Evolutionary conservation across 2,797 vertebrate genomes (phyloP).

Genomic region (Myotis pilosus): DNA sequence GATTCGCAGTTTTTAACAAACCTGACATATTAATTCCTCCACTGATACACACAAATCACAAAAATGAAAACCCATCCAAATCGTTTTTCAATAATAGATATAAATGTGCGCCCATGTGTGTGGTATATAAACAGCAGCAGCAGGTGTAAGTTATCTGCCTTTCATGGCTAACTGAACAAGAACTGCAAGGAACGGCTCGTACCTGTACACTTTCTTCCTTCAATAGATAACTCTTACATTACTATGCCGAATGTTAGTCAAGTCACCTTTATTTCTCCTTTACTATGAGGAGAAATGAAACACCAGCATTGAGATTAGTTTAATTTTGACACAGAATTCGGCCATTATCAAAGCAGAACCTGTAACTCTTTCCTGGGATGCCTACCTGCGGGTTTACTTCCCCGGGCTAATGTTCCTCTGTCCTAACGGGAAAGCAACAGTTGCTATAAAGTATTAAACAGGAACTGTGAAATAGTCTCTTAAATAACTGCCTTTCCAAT

Average conservation of each 20-base stretch:
- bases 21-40: not conserved
- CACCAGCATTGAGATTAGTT: not conserved
- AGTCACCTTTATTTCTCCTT: not conserved
- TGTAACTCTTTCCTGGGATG: not conserved
- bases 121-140: not conserved
- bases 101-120: not conserved
- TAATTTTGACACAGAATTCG: slow-evolving; percentile 3
- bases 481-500: not conserved
- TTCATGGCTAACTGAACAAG: not conserved
- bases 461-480: not conserved
- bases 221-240: not conserved
- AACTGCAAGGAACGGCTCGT: not conserved
- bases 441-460: not conserved
- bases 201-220: not conserved
- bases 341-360: not conserved
- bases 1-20: not conserved
- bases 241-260: not conserved
- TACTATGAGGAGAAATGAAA: not conserved
- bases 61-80: not conserved
- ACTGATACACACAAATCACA: not conserved
- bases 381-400: not conserved
- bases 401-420: not conserved
- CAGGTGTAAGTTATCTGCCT: not conserved
- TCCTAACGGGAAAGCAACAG: not conserved
- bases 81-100: not conserved